phyloP scores from a whole-genome alignment of 2,888 invertebrate genomes.

The Dryococelus australis region DNA sequence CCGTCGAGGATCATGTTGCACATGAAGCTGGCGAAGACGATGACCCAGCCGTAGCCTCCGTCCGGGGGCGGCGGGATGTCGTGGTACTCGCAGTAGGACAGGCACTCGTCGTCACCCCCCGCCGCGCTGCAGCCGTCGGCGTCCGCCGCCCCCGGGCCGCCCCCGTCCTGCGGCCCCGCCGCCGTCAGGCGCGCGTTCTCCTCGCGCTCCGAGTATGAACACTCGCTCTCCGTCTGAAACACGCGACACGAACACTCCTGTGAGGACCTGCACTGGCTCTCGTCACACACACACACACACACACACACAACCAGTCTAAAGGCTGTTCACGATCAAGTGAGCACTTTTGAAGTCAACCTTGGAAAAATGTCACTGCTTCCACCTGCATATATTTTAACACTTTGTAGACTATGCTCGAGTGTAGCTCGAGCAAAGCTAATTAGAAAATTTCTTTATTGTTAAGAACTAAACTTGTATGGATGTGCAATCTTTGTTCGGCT shows the following conservation, averaged over 20 bases:
- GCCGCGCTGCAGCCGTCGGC: conserved; percentile 68
- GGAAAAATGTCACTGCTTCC: too few relatives aligned
- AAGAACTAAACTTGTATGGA: too few relatives aligned
- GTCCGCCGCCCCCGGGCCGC: conserved; percentile 59
- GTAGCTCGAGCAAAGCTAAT: too few relatives aligned
- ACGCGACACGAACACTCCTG: not conserved
- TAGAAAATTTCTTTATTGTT: too few relatives aligned
- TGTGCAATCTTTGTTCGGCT: too few relatives aligned
- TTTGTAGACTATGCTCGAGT: too few relatives aligned
- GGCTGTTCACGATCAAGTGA: too few relatives aligned
- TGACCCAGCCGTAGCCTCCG: conserved; percentile 93
- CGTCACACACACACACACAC: too few relatives aligned
- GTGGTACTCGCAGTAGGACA: conserved; percentile 72
- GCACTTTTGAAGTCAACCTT: too few relatives aligned
- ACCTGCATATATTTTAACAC: too few relatives aligned
- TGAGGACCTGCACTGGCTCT: too few relatives aligned
- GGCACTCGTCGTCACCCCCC: conserved; percentile 62
- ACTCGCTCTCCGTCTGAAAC: conserved; percentile 82
- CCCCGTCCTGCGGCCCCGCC: conserved; percentile 54
- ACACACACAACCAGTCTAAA: too few relatives aligned
- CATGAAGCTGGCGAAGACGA: conserved; percentile 96
- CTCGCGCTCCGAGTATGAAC: conserved; percentile 69
- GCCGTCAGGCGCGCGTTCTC: conserved; percentile 80
- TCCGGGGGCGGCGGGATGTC: conserved; percentile 88
- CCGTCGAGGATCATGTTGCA: conserved; percentile 98